A percentile compares a stretch with the other conserved stretches of the same genome.
Conservation (phyloP, 2,888 invertebrate genomes). For the Uloborus plumipes region DNA sequence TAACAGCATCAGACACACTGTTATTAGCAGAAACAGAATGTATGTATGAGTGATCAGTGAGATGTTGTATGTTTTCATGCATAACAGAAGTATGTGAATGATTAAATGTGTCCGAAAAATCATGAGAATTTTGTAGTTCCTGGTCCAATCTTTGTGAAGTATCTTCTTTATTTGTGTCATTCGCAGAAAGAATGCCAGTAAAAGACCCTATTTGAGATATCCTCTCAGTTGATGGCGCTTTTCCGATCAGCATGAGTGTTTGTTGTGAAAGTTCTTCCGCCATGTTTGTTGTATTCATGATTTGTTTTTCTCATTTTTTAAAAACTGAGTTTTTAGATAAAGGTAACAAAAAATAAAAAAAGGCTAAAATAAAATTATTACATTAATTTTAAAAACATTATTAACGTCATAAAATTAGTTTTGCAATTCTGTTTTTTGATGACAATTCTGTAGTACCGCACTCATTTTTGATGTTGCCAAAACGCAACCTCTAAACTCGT, state of each 20-base stretch:
- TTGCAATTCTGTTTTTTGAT: too few relatives aligned
- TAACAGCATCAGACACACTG: neutral
- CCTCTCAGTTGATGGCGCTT: conserved; percentile 8
- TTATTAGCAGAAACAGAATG: conserved; percentile 19
- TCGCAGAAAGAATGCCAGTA: neutral
- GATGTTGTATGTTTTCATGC: conserved; percentile 36
- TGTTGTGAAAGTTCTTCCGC: conserved; percentile 58
- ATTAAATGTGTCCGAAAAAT: conserved; percentile 21
- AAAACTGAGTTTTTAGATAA: too few relatives aligned
- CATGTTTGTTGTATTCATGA: conserved; percentile 32
- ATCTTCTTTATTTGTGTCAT: neutral
- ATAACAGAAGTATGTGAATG: conserved; percentile 12
- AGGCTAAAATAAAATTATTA: too few relatives aligned
- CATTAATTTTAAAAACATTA: too few relatives aligned
- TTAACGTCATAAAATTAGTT: too few relatives aligned
- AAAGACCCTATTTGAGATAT: neutral
- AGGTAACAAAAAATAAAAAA: too few relatives aligned
- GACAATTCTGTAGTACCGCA: too few relatives aligned
- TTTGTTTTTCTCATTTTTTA: neutral
- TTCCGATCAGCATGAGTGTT: conserved; percentile 36
- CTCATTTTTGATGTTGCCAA: too few relatives aligned
- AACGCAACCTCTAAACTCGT: too few relatives aligned
- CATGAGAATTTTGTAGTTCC: conserved; percentile 27
- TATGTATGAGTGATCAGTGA: conserved; percentile 57
- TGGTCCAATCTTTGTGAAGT: conserved; percentile 34